phyloP scores from a whole-genome alignment of 2,797 vertebrate genomes.

The Sus cebifrons region DNA sequence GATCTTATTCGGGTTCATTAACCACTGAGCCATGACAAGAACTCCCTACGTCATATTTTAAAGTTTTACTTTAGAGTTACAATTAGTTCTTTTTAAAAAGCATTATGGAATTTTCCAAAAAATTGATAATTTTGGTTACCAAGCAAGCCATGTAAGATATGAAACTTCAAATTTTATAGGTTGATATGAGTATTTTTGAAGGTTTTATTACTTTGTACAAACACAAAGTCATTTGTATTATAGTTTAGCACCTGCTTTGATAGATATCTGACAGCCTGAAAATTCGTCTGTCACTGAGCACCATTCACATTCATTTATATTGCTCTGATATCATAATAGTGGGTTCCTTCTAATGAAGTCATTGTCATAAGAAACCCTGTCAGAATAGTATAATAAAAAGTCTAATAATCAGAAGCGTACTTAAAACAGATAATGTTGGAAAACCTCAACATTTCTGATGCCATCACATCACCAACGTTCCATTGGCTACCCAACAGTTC shows the following conservation, averaged over 20 bases:
- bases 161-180: slow-evolving; percentile 51
- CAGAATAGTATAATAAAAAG: background rate
- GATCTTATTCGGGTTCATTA: too few species aligned
- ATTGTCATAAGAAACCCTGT: slow-evolving; percentile 54
- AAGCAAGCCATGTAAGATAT: slow-evolving; percentile 26
- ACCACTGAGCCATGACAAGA: too few species aligned
- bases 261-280: background rate
- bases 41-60: too few species aligned
- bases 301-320: slow-evolving; percentile 6
- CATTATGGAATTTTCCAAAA: slow-evolving; percentile 48
- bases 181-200: slow-evolving; percentile 32
- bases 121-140: background rate
- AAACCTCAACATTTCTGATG: background rate
- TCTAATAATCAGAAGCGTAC: background rate
- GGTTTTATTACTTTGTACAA: slow-evolving; percentile 46
- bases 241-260: slow-evolving; percentile 19
- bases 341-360: slow-evolving; percentile 8
- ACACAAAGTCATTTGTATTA: slow-evolving; percentile 35
- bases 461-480: background rate
- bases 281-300: slow-evolving; percentile 29
- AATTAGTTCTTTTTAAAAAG: slow-evolving; percentile 58
- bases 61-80: slow-evolving; percentile 58
- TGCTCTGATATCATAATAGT: background rate
- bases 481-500: background rate
- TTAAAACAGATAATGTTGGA: background rate